phyloP scores from a whole-genome alignment of 92 coral and sea anemone genomes.

The Pocillopora grandis region DNA sequence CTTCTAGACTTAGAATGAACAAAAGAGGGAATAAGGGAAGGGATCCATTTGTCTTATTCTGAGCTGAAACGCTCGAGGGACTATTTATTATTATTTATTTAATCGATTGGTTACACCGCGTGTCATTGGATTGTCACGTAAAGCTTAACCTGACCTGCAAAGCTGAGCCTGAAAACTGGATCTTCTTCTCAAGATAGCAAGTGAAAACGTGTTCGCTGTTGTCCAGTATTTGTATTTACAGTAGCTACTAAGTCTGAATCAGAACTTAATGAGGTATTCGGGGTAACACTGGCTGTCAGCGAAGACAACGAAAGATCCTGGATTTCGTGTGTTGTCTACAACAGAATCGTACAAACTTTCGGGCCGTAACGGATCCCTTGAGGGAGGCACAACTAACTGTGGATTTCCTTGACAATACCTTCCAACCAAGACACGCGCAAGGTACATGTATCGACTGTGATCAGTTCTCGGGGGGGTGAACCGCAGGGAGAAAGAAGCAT shows the following conservation, averaged over 20 bases:
- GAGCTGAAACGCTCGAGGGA: too few relatives aligned
- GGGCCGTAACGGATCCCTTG: not conserved
- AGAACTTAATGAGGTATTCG: not conserved
- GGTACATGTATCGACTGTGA: not conserved
- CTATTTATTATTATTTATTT: too few relatives aligned
- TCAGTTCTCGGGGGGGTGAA: not conserved
- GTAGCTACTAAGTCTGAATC: not conserved
- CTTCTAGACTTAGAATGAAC: too few relatives aligned
- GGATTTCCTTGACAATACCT: not conserved
- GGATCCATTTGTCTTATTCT: too few relatives aligned
- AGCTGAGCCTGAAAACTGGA: too few relatives aligned
- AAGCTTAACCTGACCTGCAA: too few relatives aligned
- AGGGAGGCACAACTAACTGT: slow-evolving; percentile 2
- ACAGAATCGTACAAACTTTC: not conserved
- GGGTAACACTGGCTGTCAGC: slow-evolving; percentile 8
- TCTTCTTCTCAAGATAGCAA: too few relatives aligned
- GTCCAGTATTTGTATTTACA: too few relatives aligned
- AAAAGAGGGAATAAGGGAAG: too few relatives aligned
- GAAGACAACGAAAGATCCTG: not conserved
- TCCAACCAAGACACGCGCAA: slow-evolving; percentile 2
- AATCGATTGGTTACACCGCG: too few relatives aligned
- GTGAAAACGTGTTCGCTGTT: too few relatives aligned
- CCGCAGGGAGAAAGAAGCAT: not conserved
- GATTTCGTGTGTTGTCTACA: not conserved
- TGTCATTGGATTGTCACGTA: too few relatives aligned